Percentiles rank a stretch among this genome's conserved stretches.
Evolutionary conservation across 2,797 vertebrate genomes (phyloP).

Genomic region (Odontamblyopus lacepedii): DNA sequence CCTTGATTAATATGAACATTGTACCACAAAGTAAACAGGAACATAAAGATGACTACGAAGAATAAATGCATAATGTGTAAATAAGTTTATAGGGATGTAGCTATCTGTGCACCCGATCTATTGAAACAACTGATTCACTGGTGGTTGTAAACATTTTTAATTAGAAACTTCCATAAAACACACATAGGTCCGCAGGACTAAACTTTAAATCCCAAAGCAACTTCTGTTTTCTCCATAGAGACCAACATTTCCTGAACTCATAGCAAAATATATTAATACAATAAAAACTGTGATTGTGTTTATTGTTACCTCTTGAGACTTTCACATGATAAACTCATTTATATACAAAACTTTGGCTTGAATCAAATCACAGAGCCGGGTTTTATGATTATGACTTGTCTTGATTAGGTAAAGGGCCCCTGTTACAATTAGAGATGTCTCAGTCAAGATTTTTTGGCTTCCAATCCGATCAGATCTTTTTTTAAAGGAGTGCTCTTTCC

Average conservation of each 20-base stretch:
- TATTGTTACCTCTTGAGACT: neutral
- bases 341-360: neutral
- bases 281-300: neutral
- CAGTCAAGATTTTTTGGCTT: no score
- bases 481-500: no score
- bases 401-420: no score
- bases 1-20: neutral
- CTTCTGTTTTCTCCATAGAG: slow-evolving; percentile 1
- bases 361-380: neutral
- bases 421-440: no score
- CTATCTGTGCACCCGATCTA: neutral
- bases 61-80: neutral
- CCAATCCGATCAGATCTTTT: no score
- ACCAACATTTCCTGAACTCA: neutral
- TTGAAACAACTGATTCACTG: neutral
- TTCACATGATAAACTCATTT: neutral
- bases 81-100: neutral
- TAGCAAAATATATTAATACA: neutral
- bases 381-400: neutral
- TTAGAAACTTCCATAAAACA: neutral
- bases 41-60: neutral
- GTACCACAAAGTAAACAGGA: neutral
- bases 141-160: slow-evolving; percentile 1
- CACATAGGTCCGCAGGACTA: neutral
- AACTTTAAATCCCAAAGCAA: neutral